Conservation (phyloP, 2,888 invertebrate genomes). For the Litoditis marina region DNA sequence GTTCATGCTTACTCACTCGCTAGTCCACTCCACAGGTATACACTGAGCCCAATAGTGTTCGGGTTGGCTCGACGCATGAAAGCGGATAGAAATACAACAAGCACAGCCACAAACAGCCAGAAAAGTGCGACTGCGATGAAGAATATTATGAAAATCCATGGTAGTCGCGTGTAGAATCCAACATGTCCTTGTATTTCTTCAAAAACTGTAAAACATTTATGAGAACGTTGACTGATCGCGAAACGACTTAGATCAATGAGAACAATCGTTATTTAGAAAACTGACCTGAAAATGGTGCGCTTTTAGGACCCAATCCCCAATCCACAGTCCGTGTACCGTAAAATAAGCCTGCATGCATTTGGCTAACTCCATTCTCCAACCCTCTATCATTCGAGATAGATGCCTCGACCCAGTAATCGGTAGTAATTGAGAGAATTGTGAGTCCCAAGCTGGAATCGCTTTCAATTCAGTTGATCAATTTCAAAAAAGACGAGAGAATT, state of each 20-base stretch:
- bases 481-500: neutral
- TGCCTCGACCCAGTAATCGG: conserved; percentile 12
- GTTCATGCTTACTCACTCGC: too few species aligned
- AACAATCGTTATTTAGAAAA: neutral
- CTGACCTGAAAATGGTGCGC: conserved; percentile 4
- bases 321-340: conserved; percentile 9
- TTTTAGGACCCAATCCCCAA: conserved; percentile 12
- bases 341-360: conserved; percentile 6
- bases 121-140: conserved; percentile 4
- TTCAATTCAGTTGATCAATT: too few species aligned
- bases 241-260: too few species aligned
- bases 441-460: conserved; percentile 12
- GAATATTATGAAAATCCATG: conserved; percentile 10
- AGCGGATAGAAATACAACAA: conserved; percentile 3
- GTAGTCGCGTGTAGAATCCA: conserved; percentile 8
- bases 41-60: neutral
- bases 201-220: conserved; percentile 4
- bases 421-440: conserved; percentile 3
- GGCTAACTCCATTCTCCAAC: conserved; percentile 5
- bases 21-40: conserved; percentile 7
- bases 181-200: conserved; percentile 3
- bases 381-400: conserved; percentile 12
- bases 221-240: too few species aligned
- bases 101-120: conserved; percentile 7
- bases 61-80: neutral